These are phyloP conservation scores for Lepidurus arcticus DNA, from an alignment of 1,140 invertebrate genomes.

Conservation along the genomic window DNA sequence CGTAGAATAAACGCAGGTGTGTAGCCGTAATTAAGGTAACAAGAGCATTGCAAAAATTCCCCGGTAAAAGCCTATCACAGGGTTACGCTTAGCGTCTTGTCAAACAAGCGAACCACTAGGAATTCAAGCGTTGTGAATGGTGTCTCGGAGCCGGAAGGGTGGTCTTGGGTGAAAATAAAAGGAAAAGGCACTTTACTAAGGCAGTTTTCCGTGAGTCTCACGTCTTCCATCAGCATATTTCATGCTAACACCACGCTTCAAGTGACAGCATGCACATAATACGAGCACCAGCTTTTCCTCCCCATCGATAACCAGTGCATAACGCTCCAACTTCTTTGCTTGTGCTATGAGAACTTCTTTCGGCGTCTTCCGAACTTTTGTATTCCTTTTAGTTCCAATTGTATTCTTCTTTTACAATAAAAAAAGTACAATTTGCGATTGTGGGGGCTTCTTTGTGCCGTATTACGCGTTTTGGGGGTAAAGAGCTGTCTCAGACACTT, in stretches of 20 bases:
- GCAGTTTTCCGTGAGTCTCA: not conserved
- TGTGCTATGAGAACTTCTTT: not conserved
- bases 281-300: not conserved
- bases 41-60: not conserved
- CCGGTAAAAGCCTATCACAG: not conserved
- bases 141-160: not conserved
- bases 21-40: not conserved
- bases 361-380: too few relatives aligned
- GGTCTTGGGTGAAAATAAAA: not conserved
- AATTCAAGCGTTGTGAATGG: not conserved
- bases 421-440: too few relatives aligned
- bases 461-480: too few relatives aligned
- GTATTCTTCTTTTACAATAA: too few relatives aligned
- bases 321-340: not conserved
- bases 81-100: too few relatives aligned
- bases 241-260: not conserved
- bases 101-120: not conserved
- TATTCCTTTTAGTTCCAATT: too few relatives aligned
- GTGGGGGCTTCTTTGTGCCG: too few relatives aligned
- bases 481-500: too few relatives aligned
- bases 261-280: not conserved
- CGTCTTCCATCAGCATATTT: constrained; percentile 16
- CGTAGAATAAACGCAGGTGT: not conserved
- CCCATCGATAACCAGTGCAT: not conserved
- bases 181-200: not conserved